Conservation (phyloP, 1,140 invertebrate species). For the Polypedilum vanderplanki region DNA sequence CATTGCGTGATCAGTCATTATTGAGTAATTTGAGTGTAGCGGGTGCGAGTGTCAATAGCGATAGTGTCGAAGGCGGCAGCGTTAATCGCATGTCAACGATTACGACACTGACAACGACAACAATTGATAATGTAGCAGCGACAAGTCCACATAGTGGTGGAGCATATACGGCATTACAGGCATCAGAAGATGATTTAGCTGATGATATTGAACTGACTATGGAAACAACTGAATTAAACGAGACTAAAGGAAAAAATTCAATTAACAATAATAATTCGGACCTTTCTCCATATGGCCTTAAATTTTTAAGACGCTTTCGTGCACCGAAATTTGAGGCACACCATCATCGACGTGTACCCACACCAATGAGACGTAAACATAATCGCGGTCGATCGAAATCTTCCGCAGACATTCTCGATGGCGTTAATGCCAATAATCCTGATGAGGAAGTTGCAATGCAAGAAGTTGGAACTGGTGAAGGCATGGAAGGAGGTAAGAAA, state of each 20-base stretch:
- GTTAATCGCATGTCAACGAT: not conserved
- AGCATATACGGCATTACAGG: slow-evolving; percentile 42
- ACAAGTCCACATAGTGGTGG: slow-evolving; percentile 30
- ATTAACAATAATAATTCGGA: not conserved
- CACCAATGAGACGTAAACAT: slow-evolving; percentile 49
- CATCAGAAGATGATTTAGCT: slow-evolving; percentile 46
- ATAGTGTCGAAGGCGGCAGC: not conserved
- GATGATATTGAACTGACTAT: slow-evolving; percentile 33
- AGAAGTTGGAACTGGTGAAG: slow-evolving; percentile 35
- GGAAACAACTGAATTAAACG: slow-evolving; percentile 34
- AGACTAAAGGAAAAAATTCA: slow-evolving; percentile 22
- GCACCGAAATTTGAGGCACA: slow-evolving; percentile 50
- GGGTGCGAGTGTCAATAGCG: not conserved
- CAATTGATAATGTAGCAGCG: not conserved
- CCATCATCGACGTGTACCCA: slow-evolving; percentile 51
- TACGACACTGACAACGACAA: slow-evolving; percentile 10
- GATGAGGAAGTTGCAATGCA: slow-evolving; percentile 9
- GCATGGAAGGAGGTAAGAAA: slow-evolving; percentile 32
- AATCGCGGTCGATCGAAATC: slow-evolving; percentile 39
- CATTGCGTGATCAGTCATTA: slow-evolving; percentile 39
- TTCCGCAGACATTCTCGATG: slow-evolving; percentile 30
- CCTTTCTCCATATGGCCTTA: slow-evolving; percentile 40
- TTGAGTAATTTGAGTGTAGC: slow-evolving; percentile 20
- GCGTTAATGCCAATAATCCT: not conserved
- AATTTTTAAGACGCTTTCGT: slow-evolving; percentile 48